Percentiles rank a stretch among this genome's conserved stretches.
phyloP scores from a whole-genome alignment of 2,888 invertebrate species.

The Tupiocoris notatus region DNA sequence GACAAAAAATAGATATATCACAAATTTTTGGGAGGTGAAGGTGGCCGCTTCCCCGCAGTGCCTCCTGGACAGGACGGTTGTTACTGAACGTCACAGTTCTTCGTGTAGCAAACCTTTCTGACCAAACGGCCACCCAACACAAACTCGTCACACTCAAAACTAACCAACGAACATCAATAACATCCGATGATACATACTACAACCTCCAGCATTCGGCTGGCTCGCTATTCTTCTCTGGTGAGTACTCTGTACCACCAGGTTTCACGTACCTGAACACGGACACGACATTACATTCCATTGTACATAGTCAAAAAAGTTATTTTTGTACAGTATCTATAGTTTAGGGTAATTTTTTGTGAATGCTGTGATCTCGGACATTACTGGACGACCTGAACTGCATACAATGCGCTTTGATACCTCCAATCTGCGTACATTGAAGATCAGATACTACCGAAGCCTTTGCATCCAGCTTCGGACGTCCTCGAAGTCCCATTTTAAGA shows the following conservation, averaged over 20 bases:
- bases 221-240: neutral
- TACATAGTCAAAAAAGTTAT: slow-evolving; percentile 13
- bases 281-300: slow-evolving; percentile 35
- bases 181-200: neutral
- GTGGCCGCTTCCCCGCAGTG: slow-evolving; percentile 47
- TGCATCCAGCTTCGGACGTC: neutral
- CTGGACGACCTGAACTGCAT: neutral
- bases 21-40: slow-evolving; percentile 46
- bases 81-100: slow-evolving; percentile 30
- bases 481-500: neutral
- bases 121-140: slow-evolving; percentile 45
- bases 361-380: neutral
- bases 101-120: slow-evolving; percentile 21
- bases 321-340: neutral
- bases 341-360: no score
- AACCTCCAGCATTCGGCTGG: neutral
- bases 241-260: neutral
- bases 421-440: neutral
- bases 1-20: neutral
- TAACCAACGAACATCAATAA: slow-evolving; percentile 11
- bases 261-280: slow-evolving; percentile 38
- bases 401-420: neutral
- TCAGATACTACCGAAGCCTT: neutral
- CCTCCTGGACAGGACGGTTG: slow-evolving; percentile 45
- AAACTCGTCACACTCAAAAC: slow-evolving; percentile 9